Evolutionary conservation across 2,113 vertebrate genomes (phyloP), one percentile per base, ranked within the genome.

Genomic region (Sinocyclocheilus grahami): DNA sequence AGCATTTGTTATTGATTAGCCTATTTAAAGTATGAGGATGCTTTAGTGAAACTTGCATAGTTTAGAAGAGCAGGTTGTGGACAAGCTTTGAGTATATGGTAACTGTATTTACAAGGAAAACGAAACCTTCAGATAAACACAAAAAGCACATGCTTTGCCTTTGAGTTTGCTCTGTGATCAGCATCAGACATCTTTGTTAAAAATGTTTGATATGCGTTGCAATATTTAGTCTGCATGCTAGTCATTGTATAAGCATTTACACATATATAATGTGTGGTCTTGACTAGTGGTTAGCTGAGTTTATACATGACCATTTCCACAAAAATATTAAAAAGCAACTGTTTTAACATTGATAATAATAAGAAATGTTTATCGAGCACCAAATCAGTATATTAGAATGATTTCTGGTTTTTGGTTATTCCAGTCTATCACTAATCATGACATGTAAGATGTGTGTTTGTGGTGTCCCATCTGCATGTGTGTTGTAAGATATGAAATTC

Each of bases 401-500:
- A 53, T 53, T 53, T 53, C 51, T 53, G 55, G 18, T 60, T 22
- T 58, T 60, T 60, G 58, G 2, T 42, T n/a, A 77, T 53, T 20
- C 30, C 16, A 20, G 78, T 80, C 33, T 14, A 62, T 78, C 53
- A 78, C 30, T 60, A 78, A 58, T 65, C 78, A 51, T 69, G 18
- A 46, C 1, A 42, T 20, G 22, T 9, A 39, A 55, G 16, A 65
- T 48, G n/a, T 42, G 42, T 63, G 18, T 81, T 75, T 71, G 67
- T 82, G 58, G 12, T 86, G 60, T 58, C 22, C 48, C 7, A 7
- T 69, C 67, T 48, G 85, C 77, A 58, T 87, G 87, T 79, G 51
- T 77, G 33, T 82, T 87, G 78, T 65, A 78, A 75, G 83, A 74
- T n/a, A 30, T 82, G 78, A 46, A 67, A 89, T 82, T 89, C 69